phyloP scores from a whole-genome alignment of 2,113 vertebrate genomes.

The Cynoglossus semilaevis region DNA sequence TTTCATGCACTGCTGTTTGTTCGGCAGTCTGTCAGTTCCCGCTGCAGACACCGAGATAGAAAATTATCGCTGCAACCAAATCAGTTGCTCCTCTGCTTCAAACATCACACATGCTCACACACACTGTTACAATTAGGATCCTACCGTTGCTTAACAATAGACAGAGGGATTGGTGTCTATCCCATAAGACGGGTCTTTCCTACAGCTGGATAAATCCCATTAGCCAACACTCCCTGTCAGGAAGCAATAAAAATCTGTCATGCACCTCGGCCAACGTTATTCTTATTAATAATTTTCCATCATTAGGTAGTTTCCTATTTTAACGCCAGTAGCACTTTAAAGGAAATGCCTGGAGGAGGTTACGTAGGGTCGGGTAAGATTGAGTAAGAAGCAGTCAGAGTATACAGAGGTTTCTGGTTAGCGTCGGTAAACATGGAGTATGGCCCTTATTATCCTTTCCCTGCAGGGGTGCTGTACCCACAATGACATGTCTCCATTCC shows the following conservation, averaged over 20 bases:
- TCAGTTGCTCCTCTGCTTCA: not conserved
- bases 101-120: not conserved
- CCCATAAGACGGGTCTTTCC: constrained; percentile 7
- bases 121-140: constrained; percentile 30
- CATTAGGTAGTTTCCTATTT: not conserved
- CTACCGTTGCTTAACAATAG: constrained; percentile 13
- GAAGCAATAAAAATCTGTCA: constrained; percentile 28
- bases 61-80: constrained; percentile 1
- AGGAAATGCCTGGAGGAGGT: no score
- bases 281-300: constrained; percentile 8
- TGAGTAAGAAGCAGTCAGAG: no score
- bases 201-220: constrained; percentile 31
- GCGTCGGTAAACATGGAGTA: no score
- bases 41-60: constrained; percentile 1
- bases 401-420: no score
- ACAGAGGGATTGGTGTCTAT: constrained; percentile 22
- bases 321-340: not conserved
- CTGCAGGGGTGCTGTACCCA: no score
- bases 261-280: not conserved
- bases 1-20: constrained; percentile 56
- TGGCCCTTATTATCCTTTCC: no score
- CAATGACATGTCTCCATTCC: no score
- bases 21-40: constrained; percentile 17
- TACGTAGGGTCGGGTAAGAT: no score
- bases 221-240: constrained; percentile 30